These are phyloP conservation scores for Sebastiscus tertius DNA, from an alignment of 2,797 vertebrate species.

Conservation along the genomic window DNA sequence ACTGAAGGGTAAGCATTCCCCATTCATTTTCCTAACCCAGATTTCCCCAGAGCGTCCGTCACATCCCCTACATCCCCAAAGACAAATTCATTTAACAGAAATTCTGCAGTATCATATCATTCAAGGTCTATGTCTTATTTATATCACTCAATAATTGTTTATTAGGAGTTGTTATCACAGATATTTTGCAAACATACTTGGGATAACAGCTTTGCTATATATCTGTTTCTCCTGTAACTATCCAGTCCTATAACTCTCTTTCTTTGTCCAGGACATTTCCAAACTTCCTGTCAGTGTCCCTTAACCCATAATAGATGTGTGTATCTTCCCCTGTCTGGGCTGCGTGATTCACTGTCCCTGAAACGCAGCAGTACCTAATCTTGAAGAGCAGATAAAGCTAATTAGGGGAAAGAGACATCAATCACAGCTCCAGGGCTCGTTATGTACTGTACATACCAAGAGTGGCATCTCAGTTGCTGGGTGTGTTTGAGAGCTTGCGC, in stretches of 20 bases:
- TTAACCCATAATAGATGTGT: slow-evolving; percentile 69
- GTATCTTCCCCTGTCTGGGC: slow-evolving; percentile 76
- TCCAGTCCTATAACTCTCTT: slow-evolving; percentile 13
- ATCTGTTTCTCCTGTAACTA: background rate
- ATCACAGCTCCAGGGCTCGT: slow-evolving; percentile 70
- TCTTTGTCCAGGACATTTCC: slow-evolving; percentile 52
- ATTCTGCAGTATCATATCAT: background rate
- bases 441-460: slow-evolving; percentile 57
- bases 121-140: background rate
- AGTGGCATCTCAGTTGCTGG: slow-evolving; percentile 78
- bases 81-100: background rate
- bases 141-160: background rate
- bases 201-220: background rate
- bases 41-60: background rate
- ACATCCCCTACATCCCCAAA: background rate
- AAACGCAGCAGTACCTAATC: slow-evolving; percentile 76
- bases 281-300: slow-evolving; percentile 65
- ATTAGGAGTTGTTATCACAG: background rate
- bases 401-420: slow-evolving; percentile 83
- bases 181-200: background rate
- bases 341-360: slow-evolving; percentile 72
- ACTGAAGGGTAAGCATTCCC: slow-evolving; percentile 2
- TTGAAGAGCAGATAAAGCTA: slow-evolving; percentile 83
- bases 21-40: slow-evolving; percentile 1
- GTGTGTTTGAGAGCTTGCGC: slow-evolving; percentile 69